Percentiles rank a stretch among this genome's conserved stretches.
phyloP scores from a whole-genome alignment of 2,888 invertebrate genomes.

The Chaitophorus viminalis region DNA sequence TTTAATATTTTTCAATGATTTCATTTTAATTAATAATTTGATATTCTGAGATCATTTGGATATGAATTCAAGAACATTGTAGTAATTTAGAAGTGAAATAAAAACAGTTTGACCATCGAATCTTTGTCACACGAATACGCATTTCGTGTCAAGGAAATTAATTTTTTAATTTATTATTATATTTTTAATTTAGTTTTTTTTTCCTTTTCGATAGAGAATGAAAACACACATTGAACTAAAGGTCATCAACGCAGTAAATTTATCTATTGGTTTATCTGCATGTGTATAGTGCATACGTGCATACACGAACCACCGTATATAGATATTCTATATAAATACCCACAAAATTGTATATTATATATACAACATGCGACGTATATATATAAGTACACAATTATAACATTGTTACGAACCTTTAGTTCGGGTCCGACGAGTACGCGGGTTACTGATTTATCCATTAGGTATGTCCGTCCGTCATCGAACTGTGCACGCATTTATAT shows the following conservation, averaged over 20 bases:
- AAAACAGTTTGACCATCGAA: constrained; percentile 38
- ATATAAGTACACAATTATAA: not conserved
- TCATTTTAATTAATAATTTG: constrained; percentile 15
- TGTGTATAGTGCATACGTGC: no score
- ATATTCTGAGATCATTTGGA: not conserved
- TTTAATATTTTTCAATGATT: not conserved
- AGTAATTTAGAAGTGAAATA: constrained; percentile 3
- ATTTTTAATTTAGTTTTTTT: not conserved
- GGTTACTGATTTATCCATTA: constrained; percentile 35
- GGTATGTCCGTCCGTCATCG: constrained; percentile 23
- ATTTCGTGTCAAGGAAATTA: constrained; percentile 44
- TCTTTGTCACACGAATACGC: constrained; percentile 3
- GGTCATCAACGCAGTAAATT: not conserved
- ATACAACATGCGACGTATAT: not conserved
- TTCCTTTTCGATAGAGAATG: not conserved
- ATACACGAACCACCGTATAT: not conserved
- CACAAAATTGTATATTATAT: not conserved
- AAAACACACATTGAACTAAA: not conserved
- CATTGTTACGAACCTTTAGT: constrained; percentile 46
- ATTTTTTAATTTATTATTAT: constrained; percentile 22
- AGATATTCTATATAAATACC: not conserved
- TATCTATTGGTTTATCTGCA: not conserved
- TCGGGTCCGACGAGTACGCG: constrained; percentile 14
- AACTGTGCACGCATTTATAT: not conserved
- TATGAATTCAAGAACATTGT: constrained; percentile 30